These are phyloP conservation scores for Linnaemya vulpina DNA, from an alignment of 2,888 invertebrate genomes.

Conservation along the genomic window DNA sequence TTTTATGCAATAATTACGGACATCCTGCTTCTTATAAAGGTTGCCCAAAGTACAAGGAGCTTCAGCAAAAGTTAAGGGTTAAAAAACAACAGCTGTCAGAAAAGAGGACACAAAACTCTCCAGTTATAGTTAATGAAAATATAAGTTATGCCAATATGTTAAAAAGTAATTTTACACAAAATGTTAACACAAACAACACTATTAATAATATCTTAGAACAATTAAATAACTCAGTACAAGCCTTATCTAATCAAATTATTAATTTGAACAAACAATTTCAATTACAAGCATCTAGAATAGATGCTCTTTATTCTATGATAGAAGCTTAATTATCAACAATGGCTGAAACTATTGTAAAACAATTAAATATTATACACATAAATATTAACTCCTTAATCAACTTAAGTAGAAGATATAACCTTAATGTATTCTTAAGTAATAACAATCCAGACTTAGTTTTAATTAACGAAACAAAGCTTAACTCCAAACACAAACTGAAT, in stretches of 20 bases:
- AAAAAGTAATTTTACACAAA: not conserved
- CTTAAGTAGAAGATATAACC: constrained; percentile 12
- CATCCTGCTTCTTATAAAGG: not conserved
- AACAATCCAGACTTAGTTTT: not conserved
- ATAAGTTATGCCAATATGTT: too few species aligned
- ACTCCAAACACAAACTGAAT: not conserved
- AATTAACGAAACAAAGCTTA: constrained; percentile 19
- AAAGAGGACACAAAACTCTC: not conserved
- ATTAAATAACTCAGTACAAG: constrained; percentile 12
- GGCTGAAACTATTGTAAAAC: constrained; percentile 18
- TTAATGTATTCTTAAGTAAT: not conserved
- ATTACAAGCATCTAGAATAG: constrained; percentile 32
- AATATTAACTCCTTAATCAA: constrained; percentile 29
- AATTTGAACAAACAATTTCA: constrained; percentile 31
- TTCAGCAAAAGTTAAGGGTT: not conserved
- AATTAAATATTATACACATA: too few species aligned
- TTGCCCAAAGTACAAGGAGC: constrained; percentile 4
- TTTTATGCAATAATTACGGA: not conserved
- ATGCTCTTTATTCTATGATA: constrained; percentile 12
- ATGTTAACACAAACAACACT: not conserved
- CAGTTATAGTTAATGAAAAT: not conserved
- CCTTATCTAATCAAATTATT: constrained; percentile 27
- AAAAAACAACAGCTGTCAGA: constrained; percentile 19
- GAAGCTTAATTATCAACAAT: constrained; percentile 5
- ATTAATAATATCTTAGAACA: constrained; percentile 23